Base-by-base conservation (phyloP, 2,888 invertebrate species). In the Sialis lutaria region DNA sequence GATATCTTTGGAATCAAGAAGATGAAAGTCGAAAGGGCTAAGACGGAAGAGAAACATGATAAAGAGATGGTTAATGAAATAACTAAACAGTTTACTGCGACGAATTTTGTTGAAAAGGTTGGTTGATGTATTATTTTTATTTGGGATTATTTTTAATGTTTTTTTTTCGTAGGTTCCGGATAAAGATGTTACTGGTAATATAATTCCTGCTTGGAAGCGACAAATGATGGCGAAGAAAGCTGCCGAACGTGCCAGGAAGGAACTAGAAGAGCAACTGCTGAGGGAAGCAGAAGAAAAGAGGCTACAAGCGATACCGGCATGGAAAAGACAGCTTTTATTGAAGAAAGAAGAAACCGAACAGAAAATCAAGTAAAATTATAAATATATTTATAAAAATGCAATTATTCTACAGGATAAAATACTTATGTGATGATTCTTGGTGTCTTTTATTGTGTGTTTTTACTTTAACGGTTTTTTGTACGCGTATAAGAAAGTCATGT, bases 171-270 rank as follows among this genome's bases (percentile, higher is more conserved):
- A 91, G 85, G 82, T 93, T 54, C 91, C 92, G 7, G 89, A 89
- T 60, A 80, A 81, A 51, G 93, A 93, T 63, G 79, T 80, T 45
- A 80, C 86, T 6, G 93, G 93, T 1, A 88, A 87, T 60, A 72
- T 81, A 40, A 90, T 95, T 57, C 95, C 95, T 9, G 84, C 83
- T 30, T 95, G 95, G 95, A 93, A 93, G 63, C 70, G 92, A 8
- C 92, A 93, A 65, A 91, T 95, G 88, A 64, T 93, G 63, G 95
- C 95, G 2, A 82, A 90, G 58, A 87, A 93, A 62, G 88, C 91
- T 0, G 93, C 95, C 0, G 93, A 95, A 64, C 83, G 88, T 55
- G 92, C 93, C 7, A 78, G 86, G 54, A 86, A 85, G 58, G 92
- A 95, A 59, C 70, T 90, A 55, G 91, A 92, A 64, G 88, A 87